Evolutionary conservation across 2,113 vertebrate species (phyloP), one percentile per base, ranked within the genome.

Genomic region (Progne subis): DNA sequence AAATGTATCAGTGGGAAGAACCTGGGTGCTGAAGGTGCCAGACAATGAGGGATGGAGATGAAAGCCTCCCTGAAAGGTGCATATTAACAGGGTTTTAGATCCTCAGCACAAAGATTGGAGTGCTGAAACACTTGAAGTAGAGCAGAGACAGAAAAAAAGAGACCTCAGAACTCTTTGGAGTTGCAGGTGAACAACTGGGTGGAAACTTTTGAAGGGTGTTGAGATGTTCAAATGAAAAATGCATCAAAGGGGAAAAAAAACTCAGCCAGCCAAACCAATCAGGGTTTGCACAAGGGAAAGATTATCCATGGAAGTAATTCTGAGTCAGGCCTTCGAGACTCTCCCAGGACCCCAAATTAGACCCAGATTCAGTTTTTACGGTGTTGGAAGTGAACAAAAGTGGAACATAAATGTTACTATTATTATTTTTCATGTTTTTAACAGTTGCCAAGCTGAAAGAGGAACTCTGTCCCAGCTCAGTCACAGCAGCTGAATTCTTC

Each of bases 401-500:
- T 14, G 32, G 16, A 39, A 39, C 6, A 2, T 8, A 56, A 60
- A 64, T 0, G 2, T 7, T 34, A 24, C 24, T 55, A 2, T 41
- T 19, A 2, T n/a, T 53, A 6, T 61, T 34, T 57, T 23, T 43
- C 11, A 3, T 7, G 3, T 72, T 55, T 71, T 82, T 23, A 37
- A 23, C 9, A 18, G n/a, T 29, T 80, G 39, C 32, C n/a, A 8
- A 43, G 10, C 18, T 26, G 2, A 18, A 55, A 34, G 11, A 34
- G 31, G 24, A 65, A 9, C 39, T 29, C 29, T 53, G 37, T 49
- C 29, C 50, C 78, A 44, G 59, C 72, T 47, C 3, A 32, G 17
- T 32, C 3, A 32, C 59, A 55, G 43, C 50, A 21, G 23, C 0
- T 0, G 1, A 5, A 18, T 2, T 21, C 10, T 0, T 18, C 10